Conservation (phyloP, 2,113 vertebrate genomes). For the Morone saxatilis region DNA sequence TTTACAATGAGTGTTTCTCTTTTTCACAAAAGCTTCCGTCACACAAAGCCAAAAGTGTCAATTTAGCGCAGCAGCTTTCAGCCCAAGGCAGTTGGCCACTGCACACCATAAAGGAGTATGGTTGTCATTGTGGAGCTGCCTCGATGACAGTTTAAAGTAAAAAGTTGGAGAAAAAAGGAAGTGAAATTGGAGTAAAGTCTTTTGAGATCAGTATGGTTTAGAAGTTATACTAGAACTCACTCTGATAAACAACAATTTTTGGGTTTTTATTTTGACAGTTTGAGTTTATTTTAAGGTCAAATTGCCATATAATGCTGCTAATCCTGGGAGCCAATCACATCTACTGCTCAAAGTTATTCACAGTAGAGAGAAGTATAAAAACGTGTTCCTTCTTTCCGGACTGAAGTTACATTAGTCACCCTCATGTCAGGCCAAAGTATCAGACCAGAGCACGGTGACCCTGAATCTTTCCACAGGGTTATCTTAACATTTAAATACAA, state of each 20-base stretch:
- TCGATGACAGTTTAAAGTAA: slow-evolving; percentile 43
- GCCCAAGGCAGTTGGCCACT: slow-evolving; percentile 40
- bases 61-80: slow-evolving; percentile 55
- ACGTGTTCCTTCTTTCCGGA: not conserved
- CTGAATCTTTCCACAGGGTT: slow-evolving; percentile 30
- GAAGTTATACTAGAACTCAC: not conserved
- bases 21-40: slow-evolving; percentile 56
- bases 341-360: not conserved
- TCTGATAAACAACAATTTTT: slow-evolving; percentile 6
- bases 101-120: slow-evolving; percentile 40
- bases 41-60: slow-evolving; percentile 62
- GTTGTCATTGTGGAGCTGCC: slow-evolving; percentile 33
- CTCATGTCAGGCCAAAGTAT: slow-evolving; percentile 35
- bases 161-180: slow-evolving; percentile 11
- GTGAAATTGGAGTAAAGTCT: slow-evolving; percentile 13
- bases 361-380: not conserved
- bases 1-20: slow-evolving; percentile 61
- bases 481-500: slow-evolving; percentile 64
- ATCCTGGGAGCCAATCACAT: not conserved
- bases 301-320: not conserved
- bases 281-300: slow-evolving; percentile 15
- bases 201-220: slow-evolving; percentile 9
- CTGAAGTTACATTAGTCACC: not conserved
- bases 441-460: slow-evolving; percentile 34
- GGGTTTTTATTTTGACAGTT: slow-evolving; percentile 21